phyloP scores from a whole-genome alignment of 2,888 invertebrate species.

The Hyles lineata region DNA sequence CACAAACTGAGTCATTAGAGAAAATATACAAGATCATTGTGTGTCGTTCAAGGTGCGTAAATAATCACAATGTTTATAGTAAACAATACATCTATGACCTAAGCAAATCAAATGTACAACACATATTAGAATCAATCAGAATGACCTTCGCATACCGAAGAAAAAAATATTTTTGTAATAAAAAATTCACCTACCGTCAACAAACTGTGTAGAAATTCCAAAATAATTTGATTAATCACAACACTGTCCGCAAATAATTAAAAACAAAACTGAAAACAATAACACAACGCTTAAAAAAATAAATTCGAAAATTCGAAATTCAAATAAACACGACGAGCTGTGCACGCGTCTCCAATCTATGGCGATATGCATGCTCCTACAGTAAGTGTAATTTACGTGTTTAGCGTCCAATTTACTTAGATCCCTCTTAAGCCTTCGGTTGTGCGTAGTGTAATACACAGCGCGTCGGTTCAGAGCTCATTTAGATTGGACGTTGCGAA shows the following conservation, averaged over 20 bases:
- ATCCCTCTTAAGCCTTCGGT: constrained; percentile 38
- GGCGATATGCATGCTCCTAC: constrained; percentile 63
- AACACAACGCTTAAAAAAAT: constrained; percentile 38
- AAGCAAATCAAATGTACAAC: neutral
- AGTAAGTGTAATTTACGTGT: constrained; percentile 66
- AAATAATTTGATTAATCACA: constrained; percentile 41
- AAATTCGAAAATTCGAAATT: constrained; percentile 46
- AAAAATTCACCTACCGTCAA: constrained; percentile 43
- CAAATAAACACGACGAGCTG: constrained; percentile 43
- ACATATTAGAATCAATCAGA: neutral
- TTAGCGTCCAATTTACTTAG: constrained; percentile 55
- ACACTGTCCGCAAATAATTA: constrained; percentile 37
- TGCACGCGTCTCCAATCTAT: constrained; percentile 68
- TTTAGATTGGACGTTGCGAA: constrained; percentile 28
- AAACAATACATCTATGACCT: constrained; percentile 5
- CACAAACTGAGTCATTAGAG: constrained; percentile 19
- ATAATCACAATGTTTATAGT: constrained; percentile 12
- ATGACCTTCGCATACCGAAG: neutral
- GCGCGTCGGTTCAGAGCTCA: constrained; percentile 30
- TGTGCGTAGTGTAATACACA: neutral
- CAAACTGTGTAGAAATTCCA: constrained; percentile 35
- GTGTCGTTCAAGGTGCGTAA: constrained; percentile 13
- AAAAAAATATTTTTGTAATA: constrained; percentile 7
- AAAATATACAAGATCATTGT: constrained; percentile 17
- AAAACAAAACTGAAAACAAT: constrained; percentile 31